These are phyloP conservation scores for Nautilus pompilius DNA, from an alignment of 1,140 invertebrate species.

Conservation along the genomic window DNA sequence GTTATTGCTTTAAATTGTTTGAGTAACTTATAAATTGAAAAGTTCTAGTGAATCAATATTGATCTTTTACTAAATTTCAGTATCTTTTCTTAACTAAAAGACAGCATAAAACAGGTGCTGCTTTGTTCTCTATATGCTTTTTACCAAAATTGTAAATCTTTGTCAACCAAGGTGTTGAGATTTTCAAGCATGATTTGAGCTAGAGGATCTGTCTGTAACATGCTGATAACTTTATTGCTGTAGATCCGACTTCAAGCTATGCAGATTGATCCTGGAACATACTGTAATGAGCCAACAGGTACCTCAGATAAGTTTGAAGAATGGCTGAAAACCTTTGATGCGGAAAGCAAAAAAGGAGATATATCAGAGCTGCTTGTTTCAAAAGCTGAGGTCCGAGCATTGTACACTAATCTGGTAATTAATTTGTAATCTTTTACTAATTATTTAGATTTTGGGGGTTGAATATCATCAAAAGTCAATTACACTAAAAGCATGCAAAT, in stretches of 20 bases:
- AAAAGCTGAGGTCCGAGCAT: constrained; percentile 50
- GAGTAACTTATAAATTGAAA: no score
- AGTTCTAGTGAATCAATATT: no score
- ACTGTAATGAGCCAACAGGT: constrained; percentile 52
- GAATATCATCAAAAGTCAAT: no score
- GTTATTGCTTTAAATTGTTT: no score
- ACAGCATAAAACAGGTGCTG: no score
- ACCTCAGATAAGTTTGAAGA: constrained; percentile 50
- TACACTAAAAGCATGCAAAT: no score
- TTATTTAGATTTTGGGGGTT: no score
- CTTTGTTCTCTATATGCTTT: no score
- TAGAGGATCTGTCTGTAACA: not conserved
- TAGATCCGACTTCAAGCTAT: constrained; percentile 54
- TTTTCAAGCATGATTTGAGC: not conserved
- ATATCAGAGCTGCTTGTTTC: constrained; percentile 56
- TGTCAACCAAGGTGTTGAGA: not conserved
- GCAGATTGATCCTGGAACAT: constrained; percentile 56
- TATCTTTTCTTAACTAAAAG: no score
- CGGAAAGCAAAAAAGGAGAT: constrained; percentile 53
- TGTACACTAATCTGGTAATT: constrained; percentile 57
- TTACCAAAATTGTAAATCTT: not conserved
- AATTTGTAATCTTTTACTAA: not conserved
- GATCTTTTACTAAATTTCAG: no score
- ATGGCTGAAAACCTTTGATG: constrained; percentile 55
- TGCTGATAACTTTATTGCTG: constrained; percentile 9